Percentiles rank a stretch among this genome's conserved stretches.
These are phyloP conservation scores for Cynoglossus semilaevis DNA, from an alignment of 2,113 vertebrate genomes.

Conservation along the genomic window DNA sequence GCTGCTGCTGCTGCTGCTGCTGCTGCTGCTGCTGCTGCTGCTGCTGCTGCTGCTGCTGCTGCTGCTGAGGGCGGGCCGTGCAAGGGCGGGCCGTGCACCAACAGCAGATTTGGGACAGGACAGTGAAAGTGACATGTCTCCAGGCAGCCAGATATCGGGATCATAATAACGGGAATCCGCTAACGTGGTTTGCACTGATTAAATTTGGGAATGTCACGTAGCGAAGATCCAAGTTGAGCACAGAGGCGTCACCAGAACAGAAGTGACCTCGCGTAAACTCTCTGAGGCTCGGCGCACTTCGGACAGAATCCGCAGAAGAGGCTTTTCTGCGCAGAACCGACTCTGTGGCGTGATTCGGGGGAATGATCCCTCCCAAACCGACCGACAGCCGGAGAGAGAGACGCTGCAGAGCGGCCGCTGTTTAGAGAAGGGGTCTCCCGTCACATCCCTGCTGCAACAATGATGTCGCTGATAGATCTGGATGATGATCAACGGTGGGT, in stretches of 20 bases:
- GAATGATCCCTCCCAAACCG: constrained; percentile 23
- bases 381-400: background rate
- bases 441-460: constrained; percentile 23
- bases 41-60: constrained; percentile 51
- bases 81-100: constrained; percentile 9
- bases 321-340: constrained; percentile 45
- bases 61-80: constrained; percentile 59
- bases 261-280: constrained; percentile 35
- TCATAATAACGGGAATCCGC: background rate
- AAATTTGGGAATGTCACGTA: constrained; percentile 18
- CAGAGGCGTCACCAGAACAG: background rate
- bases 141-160: too few species aligned
- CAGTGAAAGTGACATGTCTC: constrained; percentile 3
- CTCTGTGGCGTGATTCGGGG: constrained; percentile 20
- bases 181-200: constrained; percentile 30
- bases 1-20: constrained; percentile 48
- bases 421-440: background rate
- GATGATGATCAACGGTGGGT: constrained; percentile 86
- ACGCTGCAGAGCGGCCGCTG: background rate
- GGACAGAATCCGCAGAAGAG: constrained; percentile 50
- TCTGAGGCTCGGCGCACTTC: constrained; percentile 33
- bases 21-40: constrained; percentile 32
- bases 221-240: constrained; percentile 3
- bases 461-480: constrained; percentile 70
- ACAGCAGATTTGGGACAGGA: constrained; percentile 36